Conservation (phyloP, 2,888 invertebrate genomes). For the Frankliniella fusca region DNA sequence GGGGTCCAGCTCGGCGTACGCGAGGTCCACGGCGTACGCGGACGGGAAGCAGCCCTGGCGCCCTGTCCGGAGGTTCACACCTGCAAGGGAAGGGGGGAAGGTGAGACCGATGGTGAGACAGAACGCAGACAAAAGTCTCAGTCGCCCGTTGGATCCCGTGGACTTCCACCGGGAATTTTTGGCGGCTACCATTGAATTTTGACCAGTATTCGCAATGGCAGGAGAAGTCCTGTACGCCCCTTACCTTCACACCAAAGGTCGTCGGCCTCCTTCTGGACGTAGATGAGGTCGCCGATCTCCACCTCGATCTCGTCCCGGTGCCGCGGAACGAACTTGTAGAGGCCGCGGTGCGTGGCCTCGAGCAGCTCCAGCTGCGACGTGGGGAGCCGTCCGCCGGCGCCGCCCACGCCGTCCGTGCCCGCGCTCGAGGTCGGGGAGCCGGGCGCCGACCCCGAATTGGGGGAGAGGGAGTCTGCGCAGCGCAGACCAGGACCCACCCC, state of each 20-base stretch:
- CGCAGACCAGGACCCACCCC: constrained; percentile 44
- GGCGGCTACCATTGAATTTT: too few species aligned
- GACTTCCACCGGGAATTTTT: too few species aligned
- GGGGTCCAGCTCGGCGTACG: constrained; percentile 93
- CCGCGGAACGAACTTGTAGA: constrained; percentile 92
- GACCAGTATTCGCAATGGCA: not conserved
- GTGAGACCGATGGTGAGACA: not conserved
- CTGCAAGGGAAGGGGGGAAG: constrained; percentile 51
- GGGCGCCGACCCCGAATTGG: constrained; percentile 48
- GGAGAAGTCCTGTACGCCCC: constrained; percentile 32
- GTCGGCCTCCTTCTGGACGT: constrained; percentile 93
- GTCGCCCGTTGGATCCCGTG: too few species aligned
- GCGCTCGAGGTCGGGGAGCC: constrained; percentile 39
- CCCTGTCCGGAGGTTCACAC: constrained; percentile 89
- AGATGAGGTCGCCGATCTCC: constrained; percentile 95
- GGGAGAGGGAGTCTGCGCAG: constrained; percentile 57
- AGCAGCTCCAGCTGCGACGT: constrained; percentile 78
- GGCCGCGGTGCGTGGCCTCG: constrained; percentile 90
- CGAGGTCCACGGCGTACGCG: constrained; percentile 94
- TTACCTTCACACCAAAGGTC: constrained; percentile 97
- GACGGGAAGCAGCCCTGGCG: constrained; percentile 94
- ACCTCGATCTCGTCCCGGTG: constrained; percentile 94
- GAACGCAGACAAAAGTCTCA: too few species aligned
- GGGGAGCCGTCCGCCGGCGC: constrained; percentile 61
- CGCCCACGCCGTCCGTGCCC: constrained; percentile 33